Evolutionary conservation across 2,888 invertebrate genomes (phyloP), one percentile per base, ranked within the genome.

Genomic region (Agrilus mali): DNA sequence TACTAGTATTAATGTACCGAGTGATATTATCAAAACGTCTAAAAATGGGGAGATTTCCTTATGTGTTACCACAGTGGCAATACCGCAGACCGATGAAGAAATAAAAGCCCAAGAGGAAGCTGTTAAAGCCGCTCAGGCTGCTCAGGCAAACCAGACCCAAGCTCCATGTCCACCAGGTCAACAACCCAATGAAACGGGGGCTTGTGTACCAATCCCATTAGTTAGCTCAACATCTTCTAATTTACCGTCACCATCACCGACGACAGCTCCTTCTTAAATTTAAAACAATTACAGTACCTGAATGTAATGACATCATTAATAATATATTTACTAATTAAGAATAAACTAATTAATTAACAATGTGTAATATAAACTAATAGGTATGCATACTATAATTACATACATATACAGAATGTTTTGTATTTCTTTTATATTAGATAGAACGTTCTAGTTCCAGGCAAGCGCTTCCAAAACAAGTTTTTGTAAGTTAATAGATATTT

Each of bases 21-120:
- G 38, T 22, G 43, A 40, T 37, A 43, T 39, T 2, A 45, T 36
- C 3, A 27, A 27, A 10, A 2, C 27, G 10, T 27, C 22, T 16
- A 48, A 50, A 16, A 49, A 51, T n/a, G 50, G 55, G 22, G 52
- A 53, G 34, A 47, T 52, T 15, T 52, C 50, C 20, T 59, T 60
- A 33, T 65, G 65, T 42, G 63, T 61, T 6, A 64, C 63, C 2
- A 58, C 60, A 5, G 56, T 63, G 55, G 65, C 64, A 4, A 50
- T 61, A 12, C 62, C 63, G 3, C 59, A 60, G 38, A 57, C 60
- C 1, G 57, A 60, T 37, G 53, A 51, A 38, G 47, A 47, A 17
- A 54, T 53, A 50, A 51, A 32, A 35, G 16, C 38, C 16, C 54
- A 55, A 34, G 49, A 49, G 22, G 43, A 40, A 20, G 53, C 55